Conservation (phyloP, 1,140 invertebrate genomes). For the Neocloeon triangulifer region DNA sequence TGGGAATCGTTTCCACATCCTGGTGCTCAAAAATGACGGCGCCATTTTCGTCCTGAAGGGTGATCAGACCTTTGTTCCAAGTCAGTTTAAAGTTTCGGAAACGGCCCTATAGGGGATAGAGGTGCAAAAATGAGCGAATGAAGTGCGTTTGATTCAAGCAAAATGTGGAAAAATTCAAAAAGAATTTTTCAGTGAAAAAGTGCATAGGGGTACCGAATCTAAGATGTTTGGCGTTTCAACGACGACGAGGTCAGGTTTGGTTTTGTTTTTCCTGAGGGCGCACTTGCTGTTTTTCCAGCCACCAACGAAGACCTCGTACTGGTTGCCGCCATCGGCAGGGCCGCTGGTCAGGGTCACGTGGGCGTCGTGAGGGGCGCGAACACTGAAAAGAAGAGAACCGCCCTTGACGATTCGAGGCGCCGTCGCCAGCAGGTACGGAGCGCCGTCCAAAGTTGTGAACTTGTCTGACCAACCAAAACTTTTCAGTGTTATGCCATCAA, state of each 20-base stretch:
- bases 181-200: too few relatives aligned
- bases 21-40: conserved; percentile 26
- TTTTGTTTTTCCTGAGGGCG: conserved; percentile 31
- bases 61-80: conserved; percentile 6
- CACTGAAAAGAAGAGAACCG: conserved; percentile 26
- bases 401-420: too few relatives aligned
- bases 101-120: too few relatives aligned
- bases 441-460: conserved; percentile 27
- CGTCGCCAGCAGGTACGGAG: conserved; percentile 29
- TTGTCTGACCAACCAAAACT: too few relatives aligned
- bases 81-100: conserved; percentile 13
- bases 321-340: conserved; percentile 14
- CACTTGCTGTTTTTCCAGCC: conserved; percentile 35
- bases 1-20: conserved; percentile 27
- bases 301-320: conserved; percentile 31
- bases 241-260: conserved; percentile 25
- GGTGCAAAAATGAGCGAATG: too few relatives aligned
- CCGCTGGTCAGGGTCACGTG: conserved; percentile 26
- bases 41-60: conserved; percentile 16
- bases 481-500: too few relatives aligned
- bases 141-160: too few relatives aligned
- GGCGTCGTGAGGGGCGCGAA: conserved; percentile 30
- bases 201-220: too few relatives aligned
- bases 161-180: too few relatives aligned
- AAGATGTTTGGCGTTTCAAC: conserved; percentile 10